Base-by-base conservation (phyloP, 2,113 vertebrate species). In the Ciconia stormi region DNA sequence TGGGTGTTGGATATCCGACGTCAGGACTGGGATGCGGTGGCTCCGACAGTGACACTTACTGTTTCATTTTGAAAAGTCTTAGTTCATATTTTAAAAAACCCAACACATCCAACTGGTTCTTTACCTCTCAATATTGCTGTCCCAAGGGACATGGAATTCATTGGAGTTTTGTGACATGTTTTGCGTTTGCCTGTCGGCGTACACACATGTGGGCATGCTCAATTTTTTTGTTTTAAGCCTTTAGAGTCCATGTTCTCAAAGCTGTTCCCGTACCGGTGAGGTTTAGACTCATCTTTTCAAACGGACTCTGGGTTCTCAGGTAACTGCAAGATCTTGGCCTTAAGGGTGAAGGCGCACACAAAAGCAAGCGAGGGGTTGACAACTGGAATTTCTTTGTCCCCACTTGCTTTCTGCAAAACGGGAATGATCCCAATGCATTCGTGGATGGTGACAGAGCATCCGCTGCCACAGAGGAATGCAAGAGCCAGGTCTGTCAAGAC, bases 361-460 rank as follows among this genome's bases (percentile, higher is more conserved):
- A 67, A 84, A 80, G 19, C 47, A 46, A 26, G 59, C 0, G 5
- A 49, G 40, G 59, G 47, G 40, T 16, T 92, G 80, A 47, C 65
- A 89, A 38, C 80, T 83, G 83, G 81, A 71, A 85, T 87, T 59
- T 84, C 91, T 93, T 87, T 93, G 94, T 93, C 84, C 81, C 23
- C 6, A 3, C 49, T 87, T 76, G 65, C 36, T 59, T 73, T 52
- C 73, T 61, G 40, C 65, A 20, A 11, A 87, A 9, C 5, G 6
- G 76, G 86, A 78, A n/a, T 2, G 49, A 84, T 80, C 82, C 89
- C 50, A 1, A 2, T 2, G 40, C 2, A 1, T 29, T 11, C 0
- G 2, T 26, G 49, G 74, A 14, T 69, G 53, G 42, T 61, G 59
- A 12, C 3, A 21, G 55, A 82, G 42, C 77, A 65, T 46, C 65